Evolutionary conservation across 2,797 vertebrate species (phyloP), one percentile per base, ranked within the genome.

Genomic region (Galago senegalensis): DNA sequence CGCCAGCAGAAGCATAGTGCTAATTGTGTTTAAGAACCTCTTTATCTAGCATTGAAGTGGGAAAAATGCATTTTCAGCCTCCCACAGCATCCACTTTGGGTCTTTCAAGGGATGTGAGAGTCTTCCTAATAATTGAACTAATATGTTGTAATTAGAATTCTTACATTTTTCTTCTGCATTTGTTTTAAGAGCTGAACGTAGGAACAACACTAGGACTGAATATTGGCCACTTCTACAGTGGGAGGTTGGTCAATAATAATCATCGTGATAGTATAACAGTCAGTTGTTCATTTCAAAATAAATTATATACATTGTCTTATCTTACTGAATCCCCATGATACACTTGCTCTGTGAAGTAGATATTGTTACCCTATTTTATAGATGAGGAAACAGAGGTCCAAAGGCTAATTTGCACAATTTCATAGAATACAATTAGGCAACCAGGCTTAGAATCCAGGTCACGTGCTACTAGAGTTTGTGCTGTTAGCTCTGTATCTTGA

Each of bases 171-270:
- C 23, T 83, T 86, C 72, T 69, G 63, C 13, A 79, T 8, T 89
- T 89, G 20, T 83, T 94, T 97, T 89, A 89, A 95, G 93, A 92
- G 17, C 21, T 90, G 56, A 96, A 77, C 65, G 25, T 86, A 94
- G 87, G 43, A 91, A 82, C 8, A 82, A 70, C n/a, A 87, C 14
- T 18, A 81, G 89, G 46, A 76, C 49, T 40, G 60, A 90, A 93
- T 96, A 82, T 31, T 82, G 61, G 69, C 40, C 17, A 79, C 58
- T 37, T 34, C 56, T 87, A 56, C 7, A 91, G n/a, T 77, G 37
- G 75, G 79, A 84, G 31, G 53, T 77, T 96, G 84, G 63, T 77
- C 79, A 61, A 84, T 46, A 43, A 75, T 91, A 40, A 65, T 60
- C 2, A n/a, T 89, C 17, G 31, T 70, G 16, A 34, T 89, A 31